Evolutionary conservation across 2,888 invertebrate species (phyloP).

Genomic region (Argyresthia albistria): DNA sequence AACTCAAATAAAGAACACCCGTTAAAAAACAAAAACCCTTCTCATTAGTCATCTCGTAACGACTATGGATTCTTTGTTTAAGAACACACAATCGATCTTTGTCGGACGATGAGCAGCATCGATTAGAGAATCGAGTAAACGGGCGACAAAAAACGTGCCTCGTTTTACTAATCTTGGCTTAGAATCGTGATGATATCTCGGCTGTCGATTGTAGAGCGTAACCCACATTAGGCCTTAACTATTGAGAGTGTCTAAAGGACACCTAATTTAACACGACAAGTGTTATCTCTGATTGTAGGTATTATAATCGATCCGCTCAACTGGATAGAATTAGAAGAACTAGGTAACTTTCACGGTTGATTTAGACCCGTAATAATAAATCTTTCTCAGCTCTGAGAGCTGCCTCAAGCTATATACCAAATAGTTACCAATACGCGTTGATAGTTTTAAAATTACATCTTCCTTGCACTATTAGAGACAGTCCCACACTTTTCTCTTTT

Average conservation of each 20-base stretch:
- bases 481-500: too few relatives aligned
- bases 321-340: too few relatives aligned
- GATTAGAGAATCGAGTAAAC: slow-evolving; percentile 35
- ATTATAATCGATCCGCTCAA: too few relatives aligned
- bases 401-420: too few relatives aligned
- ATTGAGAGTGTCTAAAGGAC: not conserved
- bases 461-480: too few relatives aligned
- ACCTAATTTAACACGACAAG: not conserved
- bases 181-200: slow-evolving; percentile 40
- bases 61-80: slow-evolving; percentile 12
- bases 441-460: too few relatives aligned
- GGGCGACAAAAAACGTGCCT: slow-evolving; percentile 39
- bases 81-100: slow-evolving; percentile 38
- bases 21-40: not conserved
- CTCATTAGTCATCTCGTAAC: slow-evolving; percentile 21
- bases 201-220: slow-evolving; percentile 12
- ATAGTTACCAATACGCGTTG: too few relatives aligned
- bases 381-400: too few relatives aligned
- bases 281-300: too few relatives aligned
- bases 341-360: too few relatives aligned
- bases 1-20: slow-evolving; percentile 11
- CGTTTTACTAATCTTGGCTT: slow-evolving; percentile 27
- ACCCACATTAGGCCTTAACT: not conserved
- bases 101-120: slow-evolving; percentile 18
- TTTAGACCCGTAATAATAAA: too few relatives aligned